Evolutionary conservation across 2,797 vertebrate genomes (phyloP).

Genomic region (Mallotus villosus): DNA sequence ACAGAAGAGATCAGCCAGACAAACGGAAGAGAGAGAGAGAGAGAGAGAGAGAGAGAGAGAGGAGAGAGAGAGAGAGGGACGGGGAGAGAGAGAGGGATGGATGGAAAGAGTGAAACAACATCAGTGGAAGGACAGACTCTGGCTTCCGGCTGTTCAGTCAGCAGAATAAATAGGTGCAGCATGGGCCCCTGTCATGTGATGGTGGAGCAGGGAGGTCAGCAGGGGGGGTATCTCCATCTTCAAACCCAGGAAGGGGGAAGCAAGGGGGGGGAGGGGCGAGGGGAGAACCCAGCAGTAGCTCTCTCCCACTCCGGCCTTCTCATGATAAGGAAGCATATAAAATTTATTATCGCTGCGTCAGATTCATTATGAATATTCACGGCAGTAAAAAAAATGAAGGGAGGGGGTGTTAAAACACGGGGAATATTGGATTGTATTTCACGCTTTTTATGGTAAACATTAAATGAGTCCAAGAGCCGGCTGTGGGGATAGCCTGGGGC

Average conservation of each 20-base stretch:
- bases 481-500: constrained; percentile 58
- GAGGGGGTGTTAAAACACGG: constrained; percentile 49
- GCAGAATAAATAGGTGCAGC: constrained; percentile 65
- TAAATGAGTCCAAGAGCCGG: constrained; percentile 64
- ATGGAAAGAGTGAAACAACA: constrained; percentile 25
- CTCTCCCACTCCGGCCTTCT: constrained; percentile 36
- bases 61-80: not conserved
- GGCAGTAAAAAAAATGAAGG: constrained; percentile 48
- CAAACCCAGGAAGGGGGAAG: constrained; percentile 33
- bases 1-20: no score
- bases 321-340: constrained; percentile 71
- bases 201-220: constrained; percentile 59
- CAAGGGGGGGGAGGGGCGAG: constrained; percentile 8
- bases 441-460: constrained; percentile 73
- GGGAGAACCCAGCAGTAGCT: constrained; percentile 33
- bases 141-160: constrained; percentile 51
- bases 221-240: constrained; percentile 56
- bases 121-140: constrained; percentile 37
- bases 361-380: constrained; percentile 78
- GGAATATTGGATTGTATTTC: constrained; percentile 70
- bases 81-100: not conserved
- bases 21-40: constrained; percentile 4
- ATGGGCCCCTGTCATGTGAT: constrained; percentile 63
- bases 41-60: constrained; percentile 26
- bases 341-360: constrained; percentile 69